Base-by-base conservation (phyloP, 2,113 vertebrate genomes). In the Podocnemis expansa region DNA sequence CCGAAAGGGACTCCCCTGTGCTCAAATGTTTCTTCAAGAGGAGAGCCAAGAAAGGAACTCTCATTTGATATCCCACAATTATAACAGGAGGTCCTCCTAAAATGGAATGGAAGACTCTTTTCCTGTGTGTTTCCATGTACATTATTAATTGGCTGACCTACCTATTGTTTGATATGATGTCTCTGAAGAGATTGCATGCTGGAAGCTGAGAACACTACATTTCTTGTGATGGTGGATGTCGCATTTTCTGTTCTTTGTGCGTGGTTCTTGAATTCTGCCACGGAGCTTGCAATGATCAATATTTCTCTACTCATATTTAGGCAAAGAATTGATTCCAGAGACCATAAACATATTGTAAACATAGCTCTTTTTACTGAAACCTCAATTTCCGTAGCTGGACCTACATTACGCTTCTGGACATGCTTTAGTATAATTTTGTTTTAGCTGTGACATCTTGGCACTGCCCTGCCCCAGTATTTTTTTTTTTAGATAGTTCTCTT, bases 401-500 rank as follows among this genome's bases (percentile, higher is more conserved):
- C 60, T 58, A 91, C 81, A 85, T 3, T 10, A 83, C 67, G n/a
- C 25, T 89, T 70, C 87, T 49, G 79, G 78, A 38, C 79, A 27
- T 4, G 60, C 60, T 88, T 92, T 70, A 51, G 85, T 8, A 60
- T n/a, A 94, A 92, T 82, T 95, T 96, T 92, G 75, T 91, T 95
- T 94, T 63, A 34, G 4, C 84, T 56, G 7, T 1, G 2, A 84
- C 93, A 43, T 34, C 51, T 76, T 89, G 87, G 88, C 0, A 3
- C 60, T 47, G 84, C 82, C 89, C 47, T 93, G 91, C 89, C 85
- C 90, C 95, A 95, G 92, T 89, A 88, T 94, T 96, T 93, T 87
- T 93, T 92, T 96, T 87, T 93, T 92, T 96, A 95, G 81, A 31
- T 70, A 11, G 3, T 94, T 89, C 83, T 93, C 94, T 89, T 86